Evolutionary conservation across 2,888 invertebrate genomes (phyloP), one percentile per base, ranked within the genome.

Genomic region (Agonopterix heracliana): DNA sequence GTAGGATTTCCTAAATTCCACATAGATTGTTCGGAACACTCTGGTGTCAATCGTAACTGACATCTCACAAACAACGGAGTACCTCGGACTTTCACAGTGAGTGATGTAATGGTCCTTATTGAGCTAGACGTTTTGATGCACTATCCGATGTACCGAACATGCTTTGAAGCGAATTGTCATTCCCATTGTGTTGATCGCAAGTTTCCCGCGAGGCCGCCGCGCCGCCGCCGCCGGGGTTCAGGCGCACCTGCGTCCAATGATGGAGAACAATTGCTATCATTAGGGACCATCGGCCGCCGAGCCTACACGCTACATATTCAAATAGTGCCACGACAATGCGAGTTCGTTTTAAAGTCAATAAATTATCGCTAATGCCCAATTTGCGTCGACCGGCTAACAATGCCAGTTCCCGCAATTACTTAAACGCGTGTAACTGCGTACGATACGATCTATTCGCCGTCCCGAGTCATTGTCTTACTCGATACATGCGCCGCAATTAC

Each of bases 311-410:
- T 83, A 81, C 79, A 84, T 84, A 87, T 85, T 86, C 83, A 87
- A 85, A 81, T 77, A 76, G 72, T 69, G 63, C 72, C 68, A 77
- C 78, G 71, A 83, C 83, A 84, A 86, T 84, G 78, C 77, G 65
- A 80, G 74, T 79, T 83, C 79, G 80, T 83, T 81, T 78, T 74
- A 82, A 83, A 82, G 72, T 74, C 84, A 78, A 87, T 88, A 87
- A 84, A 87, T 87, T 88, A 88, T 86, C 66, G 81, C 81, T 83
- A 87, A 88, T 86, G 84, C 87, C 83, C 86, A 87, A 87, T 87
- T 87, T 87, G 87, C 81, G 85, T 84, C 84, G 74, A 74, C 73
- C 73, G 76, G 80, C 71, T 82, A 85, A 88, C 88, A 88, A 88
- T 88, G 80, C 78, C 78, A 63, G 83, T 86, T 87, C 86, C 85